phyloP scores from a whole-genome alignment of 2,888 invertebrate species.

The Protula sp. region DNA sequence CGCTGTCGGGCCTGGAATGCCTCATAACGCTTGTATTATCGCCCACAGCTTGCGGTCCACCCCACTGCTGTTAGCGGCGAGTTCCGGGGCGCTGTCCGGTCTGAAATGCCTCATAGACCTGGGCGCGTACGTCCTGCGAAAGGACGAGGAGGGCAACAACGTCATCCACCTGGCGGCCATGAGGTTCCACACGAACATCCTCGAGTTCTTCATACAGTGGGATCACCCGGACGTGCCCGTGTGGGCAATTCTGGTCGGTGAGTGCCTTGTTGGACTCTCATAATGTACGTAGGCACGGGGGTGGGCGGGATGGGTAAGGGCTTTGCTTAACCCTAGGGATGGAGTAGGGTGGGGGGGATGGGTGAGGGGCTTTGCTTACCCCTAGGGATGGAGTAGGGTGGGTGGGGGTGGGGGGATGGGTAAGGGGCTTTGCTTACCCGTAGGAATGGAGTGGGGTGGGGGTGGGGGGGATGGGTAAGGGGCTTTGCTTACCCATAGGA shows the following conservation, averaged over 20 bases:
- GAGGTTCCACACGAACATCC: constrained; percentile 49
- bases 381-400: too few relatives aligned
- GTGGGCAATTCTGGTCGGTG: constrained; percentile 50
- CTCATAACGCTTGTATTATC: constrained; percentile 40
- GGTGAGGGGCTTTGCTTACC: too few relatives aligned
- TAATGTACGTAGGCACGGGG: too few relatives aligned
- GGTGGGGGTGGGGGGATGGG: too few relatives aligned
- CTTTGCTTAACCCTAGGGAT: too few relatives aligned
- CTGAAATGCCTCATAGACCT: constrained; percentile 45
- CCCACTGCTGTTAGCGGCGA: constrained; percentile 50
- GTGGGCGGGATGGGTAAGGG: too few relatives aligned
- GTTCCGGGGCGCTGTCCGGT: constrained; percentile 47
- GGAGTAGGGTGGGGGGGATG: too few relatives aligned
- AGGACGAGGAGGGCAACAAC: constrained; percentile 42
- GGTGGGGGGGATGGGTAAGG: too few relatives aligned
- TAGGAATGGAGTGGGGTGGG: too few relatives aligned
- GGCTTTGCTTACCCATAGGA: too few relatives aligned
- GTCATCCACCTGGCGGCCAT: constrained; percentile 49
- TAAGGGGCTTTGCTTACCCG: too few relatives aligned
- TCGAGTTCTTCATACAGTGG: constrained; percentile 50
- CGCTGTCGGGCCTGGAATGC: constrained; percentile 43
- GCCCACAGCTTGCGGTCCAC: constrained; percentile 38
- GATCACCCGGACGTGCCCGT: constrained; percentile 43
- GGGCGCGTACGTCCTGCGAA: constrained; percentile 38
- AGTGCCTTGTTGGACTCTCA: constrained; percentile 19